phyloP scores from a whole-genome alignment of 2,888 invertebrate genomes.

The Deilephila elpenor region DNA sequence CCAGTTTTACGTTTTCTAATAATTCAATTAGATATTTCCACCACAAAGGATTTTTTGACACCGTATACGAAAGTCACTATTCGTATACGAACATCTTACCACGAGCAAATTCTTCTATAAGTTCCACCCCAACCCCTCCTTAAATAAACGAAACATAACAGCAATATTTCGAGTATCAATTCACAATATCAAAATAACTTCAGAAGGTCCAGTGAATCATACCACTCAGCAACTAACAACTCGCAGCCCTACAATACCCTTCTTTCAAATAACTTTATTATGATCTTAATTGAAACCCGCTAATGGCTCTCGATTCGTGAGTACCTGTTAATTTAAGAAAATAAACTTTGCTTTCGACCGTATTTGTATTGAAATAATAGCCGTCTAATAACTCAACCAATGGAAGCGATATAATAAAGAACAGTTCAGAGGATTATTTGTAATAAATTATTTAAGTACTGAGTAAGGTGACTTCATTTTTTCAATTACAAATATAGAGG shows the following conservation, averaged over 20 bases:
- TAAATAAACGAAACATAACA: background rate
- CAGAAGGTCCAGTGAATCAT: slow-evolving; percentile 9
- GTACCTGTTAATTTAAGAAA: slow-evolving; percentile 48
- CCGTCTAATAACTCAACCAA: slow-evolving; percentile 41
- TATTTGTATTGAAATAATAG: slow-evolving; percentile 45
- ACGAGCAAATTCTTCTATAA: background rate
- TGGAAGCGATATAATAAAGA: slow-evolving; percentile 37
- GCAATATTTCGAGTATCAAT: background rate
- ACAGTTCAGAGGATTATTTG: slow-evolving; percentile 34
- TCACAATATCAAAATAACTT: background rate
- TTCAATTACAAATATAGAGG: too few species aligned
- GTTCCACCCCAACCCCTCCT: background rate
- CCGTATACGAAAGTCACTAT: too few species aligned
- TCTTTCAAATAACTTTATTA: slow-evolving; percentile 26
- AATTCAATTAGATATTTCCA: too few species aligned
- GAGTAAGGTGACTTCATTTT: too few species aligned
- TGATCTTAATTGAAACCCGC: slow-evolving; percentile 40
- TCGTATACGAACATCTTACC: too few species aligned
- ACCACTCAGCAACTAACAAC: background rate
- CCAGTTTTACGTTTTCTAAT: too few species aligned
- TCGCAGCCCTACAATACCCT: background rate
- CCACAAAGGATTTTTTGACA: too few species aligned
- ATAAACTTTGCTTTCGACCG: slow-evolving; percentile 38
- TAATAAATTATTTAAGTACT: background rate
- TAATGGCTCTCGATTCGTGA: slow-evolving; percentile 44